A percentile compares a stretch with the other conserved stretches of the same genome.
Evolutionary conservation across 2,888 invertebrate species (phyloP).

Genomic region (Frankliniella fusca): DNA sequence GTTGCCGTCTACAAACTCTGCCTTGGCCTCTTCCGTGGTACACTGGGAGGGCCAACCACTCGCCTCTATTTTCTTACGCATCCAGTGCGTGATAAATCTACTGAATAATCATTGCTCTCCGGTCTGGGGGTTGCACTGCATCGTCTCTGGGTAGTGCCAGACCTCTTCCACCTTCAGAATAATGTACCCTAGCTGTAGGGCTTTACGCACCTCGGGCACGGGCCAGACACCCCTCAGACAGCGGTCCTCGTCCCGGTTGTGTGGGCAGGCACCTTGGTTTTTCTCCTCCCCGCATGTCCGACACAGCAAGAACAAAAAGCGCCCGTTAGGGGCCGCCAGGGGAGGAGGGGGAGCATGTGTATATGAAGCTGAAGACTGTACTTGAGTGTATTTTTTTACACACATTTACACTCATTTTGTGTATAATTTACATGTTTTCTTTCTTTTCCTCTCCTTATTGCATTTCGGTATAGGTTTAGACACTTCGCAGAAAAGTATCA

Average conservation of each 20-base stretch:
- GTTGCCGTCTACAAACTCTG: no score
- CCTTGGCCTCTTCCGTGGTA: background rate
- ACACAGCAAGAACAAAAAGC: background rate
- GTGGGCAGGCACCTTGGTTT: background rate
- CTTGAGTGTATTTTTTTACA: no score
- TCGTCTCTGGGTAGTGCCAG: no score
- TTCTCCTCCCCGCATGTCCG: background rate
- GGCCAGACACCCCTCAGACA: background rate
- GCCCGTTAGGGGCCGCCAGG: background rate
- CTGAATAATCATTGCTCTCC: background rate
- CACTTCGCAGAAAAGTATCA: no score
- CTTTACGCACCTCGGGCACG: no score
- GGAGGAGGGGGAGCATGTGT: background rate
- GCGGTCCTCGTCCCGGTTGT: background rate
- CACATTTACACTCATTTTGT: no score
- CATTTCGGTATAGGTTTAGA: no score
- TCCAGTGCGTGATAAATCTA: background rate
- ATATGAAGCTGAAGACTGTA: no score
- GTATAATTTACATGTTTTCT: no score
- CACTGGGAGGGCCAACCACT: background rate
- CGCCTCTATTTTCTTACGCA: background rate
- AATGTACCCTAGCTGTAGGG: no score
- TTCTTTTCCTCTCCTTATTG: no score
- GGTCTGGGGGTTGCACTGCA: background rate
- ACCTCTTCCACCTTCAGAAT: no score